These are phyloP conservation scores for Scelioninae gen. 1 DNA, from an alignment of 2,888 invertebrate species.

Conservation along the genomic window DNA sequence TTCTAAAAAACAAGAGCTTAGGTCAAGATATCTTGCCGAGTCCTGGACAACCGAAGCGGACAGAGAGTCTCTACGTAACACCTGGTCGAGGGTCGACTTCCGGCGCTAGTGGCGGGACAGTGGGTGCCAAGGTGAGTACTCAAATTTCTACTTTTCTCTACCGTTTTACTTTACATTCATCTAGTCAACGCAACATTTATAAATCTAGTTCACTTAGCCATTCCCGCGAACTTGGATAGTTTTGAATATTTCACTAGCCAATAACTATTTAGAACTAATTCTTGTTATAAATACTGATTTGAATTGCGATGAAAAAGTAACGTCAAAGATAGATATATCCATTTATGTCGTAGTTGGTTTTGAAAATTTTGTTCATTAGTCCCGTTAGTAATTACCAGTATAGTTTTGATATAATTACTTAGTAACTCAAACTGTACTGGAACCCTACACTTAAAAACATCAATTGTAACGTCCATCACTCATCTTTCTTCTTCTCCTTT, in stretches of 20 bases:
- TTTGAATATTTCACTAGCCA: too few species aligned
- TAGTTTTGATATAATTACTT: constrained; percentile 23
- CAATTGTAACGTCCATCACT: constrained; percentile 49
- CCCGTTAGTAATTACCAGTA: constrained; percentile 26
- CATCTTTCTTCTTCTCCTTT: constrained; percentile 28
- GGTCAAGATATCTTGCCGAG: constrained; percentile 96
- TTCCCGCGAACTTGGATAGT: constrained; percentile 29
- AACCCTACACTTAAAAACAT: constrained; percentile 42
- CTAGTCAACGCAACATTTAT: too few species aligned
- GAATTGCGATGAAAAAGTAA: constrained; percentile 14
- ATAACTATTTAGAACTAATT: too few species aligned
- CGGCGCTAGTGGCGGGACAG: too few species aligned
- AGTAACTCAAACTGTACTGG: too few species aligned
- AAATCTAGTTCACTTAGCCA: constrained; percentile 28
- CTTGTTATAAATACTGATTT: too few species aligned
- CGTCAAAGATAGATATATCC: constrained; percentile 15
- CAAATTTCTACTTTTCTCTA: too few species aligned
- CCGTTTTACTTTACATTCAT: too few species aligned
- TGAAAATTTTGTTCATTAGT: constrained; percentile 22
- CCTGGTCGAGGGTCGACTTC: too few species aligned
- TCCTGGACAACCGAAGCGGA: constrained; percentile 94
- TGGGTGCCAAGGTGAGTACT: too few species aligned
- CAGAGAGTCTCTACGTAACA: too few species aligned
- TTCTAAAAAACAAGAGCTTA: constrained; percentile 91
- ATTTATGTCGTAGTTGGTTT: constrained; percentile 31